These are phyloP conservation scores for Coptodon bakossiorum DNA, from an alignment of 2,113 vertebrate species.

Conservation along the genomic window DNA sequence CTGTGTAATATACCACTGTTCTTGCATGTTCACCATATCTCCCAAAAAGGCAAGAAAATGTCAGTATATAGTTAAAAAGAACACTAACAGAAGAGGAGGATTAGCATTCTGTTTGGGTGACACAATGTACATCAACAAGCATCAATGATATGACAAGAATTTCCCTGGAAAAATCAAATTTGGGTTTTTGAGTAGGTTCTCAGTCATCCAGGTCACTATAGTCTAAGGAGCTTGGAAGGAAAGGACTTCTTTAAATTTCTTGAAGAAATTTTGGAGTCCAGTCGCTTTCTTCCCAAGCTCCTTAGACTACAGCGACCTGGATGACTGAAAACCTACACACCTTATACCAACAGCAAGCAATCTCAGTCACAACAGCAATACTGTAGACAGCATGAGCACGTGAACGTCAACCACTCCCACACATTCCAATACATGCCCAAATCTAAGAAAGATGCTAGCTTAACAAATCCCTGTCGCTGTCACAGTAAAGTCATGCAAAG, in stretches of 20 bases:
- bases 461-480: background rate
- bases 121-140: background rate
- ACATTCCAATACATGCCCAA: background rate
- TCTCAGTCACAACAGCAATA: background rate
- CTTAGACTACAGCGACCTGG: background rate
- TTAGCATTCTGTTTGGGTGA: background rate
- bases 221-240: background rate
- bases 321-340: background rate
- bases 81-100: background rate
- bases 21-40: background rate
- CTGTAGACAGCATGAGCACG: background rate
- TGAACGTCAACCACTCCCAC: background rate
- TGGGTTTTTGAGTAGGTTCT: background rate
- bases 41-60: background rate
- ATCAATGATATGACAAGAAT: background rate
- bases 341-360: background rate
- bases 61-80: background rate
- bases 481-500: background rate
- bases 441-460: background rate
- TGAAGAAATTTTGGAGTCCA: background rate
- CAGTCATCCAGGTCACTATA: background rate
- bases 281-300: background rate
- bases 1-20: background rate
- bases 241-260: background rate
- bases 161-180: background rate